phyloP scores from a whole-genome alignment of 1,140 invertebrate genomes.

The Spodoptera litura region DNA sequence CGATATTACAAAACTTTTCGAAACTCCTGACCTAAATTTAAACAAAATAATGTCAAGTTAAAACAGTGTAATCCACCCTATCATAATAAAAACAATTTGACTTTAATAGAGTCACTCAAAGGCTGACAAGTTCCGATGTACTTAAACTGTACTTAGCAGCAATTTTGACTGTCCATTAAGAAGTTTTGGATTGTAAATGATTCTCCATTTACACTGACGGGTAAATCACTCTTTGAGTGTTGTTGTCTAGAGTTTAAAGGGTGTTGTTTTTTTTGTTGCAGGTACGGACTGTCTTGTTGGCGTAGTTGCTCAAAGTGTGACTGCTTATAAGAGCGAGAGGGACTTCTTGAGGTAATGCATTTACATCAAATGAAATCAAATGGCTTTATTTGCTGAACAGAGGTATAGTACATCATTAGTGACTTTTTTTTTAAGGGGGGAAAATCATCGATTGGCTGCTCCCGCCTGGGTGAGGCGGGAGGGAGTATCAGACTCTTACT shows the following conservation, averaged over 20 bases:
- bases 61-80: slow-evolving; percentile 2
- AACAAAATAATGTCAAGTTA: background rate
- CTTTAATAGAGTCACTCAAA: slow-evolving; percentile 1
- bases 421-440: too few species aligned
- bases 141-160: slow-evolving; percentile 57
- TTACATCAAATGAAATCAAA: too few species aligned
- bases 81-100: slow-evolving; percentile 25
- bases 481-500: too few species aligned
- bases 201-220: slow-evolving; percentile 29
- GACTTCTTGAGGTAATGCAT: too few species aligned
- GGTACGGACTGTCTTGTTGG: background rate
- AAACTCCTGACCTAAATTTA: background rate
- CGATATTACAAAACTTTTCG: too few species aligned
- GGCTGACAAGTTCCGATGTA: slow-evolving; percentile 38
- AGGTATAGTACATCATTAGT: too few species aligned
- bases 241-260: slow-evolving; percentile 40
- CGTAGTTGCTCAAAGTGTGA: background rate
- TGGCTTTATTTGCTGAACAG: too few species aligned
- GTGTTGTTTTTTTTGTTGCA: background rate
- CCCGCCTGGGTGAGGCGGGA: too few species aligned
- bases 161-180: slow-evolving; percentile 58
- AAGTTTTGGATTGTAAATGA: slow-evolving; percentile 56
- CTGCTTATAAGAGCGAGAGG: background rate
- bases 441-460: too few species aligned
- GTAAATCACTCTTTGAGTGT: slow-evolving; percentile 52